A percentile compares a stretch with the other conserved stretches of the same genome.
Evolutionary conservation across 2,888 invertebrate genomes (phyloP).

Genomic region (Metellina segmentata): DNA sequence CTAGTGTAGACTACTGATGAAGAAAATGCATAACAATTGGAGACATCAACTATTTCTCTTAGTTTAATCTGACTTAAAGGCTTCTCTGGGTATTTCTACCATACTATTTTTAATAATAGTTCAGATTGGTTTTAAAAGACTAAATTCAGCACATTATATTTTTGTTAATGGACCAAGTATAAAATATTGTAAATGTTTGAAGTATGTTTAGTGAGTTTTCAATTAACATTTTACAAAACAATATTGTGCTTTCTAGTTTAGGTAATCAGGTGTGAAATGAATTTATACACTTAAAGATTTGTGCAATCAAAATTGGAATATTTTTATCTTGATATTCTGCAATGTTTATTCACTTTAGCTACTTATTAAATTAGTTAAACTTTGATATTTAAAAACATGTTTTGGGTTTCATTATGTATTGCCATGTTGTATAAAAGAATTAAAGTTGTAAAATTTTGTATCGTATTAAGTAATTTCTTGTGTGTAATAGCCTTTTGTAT

Average conservation of each 20-base stretch:
- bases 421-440: constrained; percentile 72
- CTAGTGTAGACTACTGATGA: constrained; percentile 5
- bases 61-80: background rate
- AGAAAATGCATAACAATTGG: background rate
- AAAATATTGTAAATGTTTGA: constrained; percentile 7
- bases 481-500: background rate
- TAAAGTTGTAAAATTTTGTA: constrained; percentile 66
- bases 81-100: background rate
- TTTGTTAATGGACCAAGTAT: constrained; percentile 29
- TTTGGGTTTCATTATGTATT: constrained; percentile 70
- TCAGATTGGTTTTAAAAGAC: background rate
- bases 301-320: constrained; percentile 34
- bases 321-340: constrained; percentile 28
- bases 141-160: background rate
- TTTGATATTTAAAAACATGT: constrained; percentile 53
- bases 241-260: background rate
- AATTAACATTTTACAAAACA: constrained; percentile 9
- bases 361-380: constrained; percentile 60
- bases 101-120: background rate
- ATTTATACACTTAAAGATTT: constrained; percentile 8
- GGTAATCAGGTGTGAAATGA: background rate
- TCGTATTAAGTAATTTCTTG: constrained; percentile 22
- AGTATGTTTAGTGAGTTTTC: constrained; percentile 10
- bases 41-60: background rate
- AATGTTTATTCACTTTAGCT: constrained; percentile 56